Evolutionary conservation across 1,140 invertebrate genomes (phyloP).

Genomic region (Diabrotica undecimpunctata): DNA sequence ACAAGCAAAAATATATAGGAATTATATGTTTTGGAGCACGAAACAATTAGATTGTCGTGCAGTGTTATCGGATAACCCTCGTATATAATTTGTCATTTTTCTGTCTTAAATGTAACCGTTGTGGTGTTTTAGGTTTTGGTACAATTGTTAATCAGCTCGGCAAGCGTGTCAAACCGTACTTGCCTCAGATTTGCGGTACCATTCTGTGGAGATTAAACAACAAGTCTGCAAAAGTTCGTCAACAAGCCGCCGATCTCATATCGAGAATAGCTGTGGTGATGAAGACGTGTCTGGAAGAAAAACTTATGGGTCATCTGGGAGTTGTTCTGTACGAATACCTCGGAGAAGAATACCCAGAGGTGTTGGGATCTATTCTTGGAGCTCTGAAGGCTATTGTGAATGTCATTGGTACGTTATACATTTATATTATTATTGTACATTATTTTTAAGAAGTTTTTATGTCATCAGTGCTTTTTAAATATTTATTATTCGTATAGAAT

Average conservation of each 20-base stretch:
- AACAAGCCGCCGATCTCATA: conserved; percentile 98
- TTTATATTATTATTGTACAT: not conserved
- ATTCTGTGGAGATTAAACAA: conserved; percentile 99
- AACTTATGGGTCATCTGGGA: conserved; percentile 98
- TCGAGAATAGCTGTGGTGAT: conserved; percentile 97
- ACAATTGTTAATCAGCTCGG: conserved; percentile 97
- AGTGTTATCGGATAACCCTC: too few species aligned
- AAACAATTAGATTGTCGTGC: too few species aligned
- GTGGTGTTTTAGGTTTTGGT: conserved; percentile 74
- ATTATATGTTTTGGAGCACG: too few species aligned
- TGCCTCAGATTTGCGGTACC: conserved; percentile 99
- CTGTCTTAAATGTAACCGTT: not conserved
- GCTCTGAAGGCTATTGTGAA: conserved; percentile 98
- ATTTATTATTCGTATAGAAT: too few species aligned
- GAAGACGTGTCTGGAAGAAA: conserved; percentile 99
- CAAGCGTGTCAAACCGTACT: conserved; percentile 95
- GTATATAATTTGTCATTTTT: too few species aligned
- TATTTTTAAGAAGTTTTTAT: too few species aligned
- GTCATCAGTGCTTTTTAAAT: too few species aligned
- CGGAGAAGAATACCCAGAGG: conserved; percentile 99
- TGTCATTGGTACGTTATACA: conserved; percentile 65
- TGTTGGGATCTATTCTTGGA: conserved; percentile 95
- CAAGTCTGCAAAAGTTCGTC: conserved; percentile 98
- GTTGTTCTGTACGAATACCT: conserved; percentile 99
- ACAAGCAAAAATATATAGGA: too few species aligned